phyloP scores from a whole-genome alignment of 2,888 invertebrate species.

The Trichogramma evanescens region DNA sequence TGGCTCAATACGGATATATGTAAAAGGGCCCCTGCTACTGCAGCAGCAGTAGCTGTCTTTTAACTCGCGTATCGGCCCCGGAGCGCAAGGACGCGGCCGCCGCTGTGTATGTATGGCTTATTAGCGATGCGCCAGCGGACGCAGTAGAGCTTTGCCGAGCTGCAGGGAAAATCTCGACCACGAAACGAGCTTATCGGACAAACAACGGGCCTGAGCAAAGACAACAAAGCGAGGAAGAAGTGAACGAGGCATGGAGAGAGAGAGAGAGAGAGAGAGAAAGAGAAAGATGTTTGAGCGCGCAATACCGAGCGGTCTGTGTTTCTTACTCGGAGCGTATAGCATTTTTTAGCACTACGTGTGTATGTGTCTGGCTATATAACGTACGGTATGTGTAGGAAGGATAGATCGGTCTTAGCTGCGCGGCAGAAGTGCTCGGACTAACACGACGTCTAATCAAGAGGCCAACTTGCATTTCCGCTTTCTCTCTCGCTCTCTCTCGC shows the following conservation, averaged over 20 bases:
- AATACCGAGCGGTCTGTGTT: too few relatives aligned
- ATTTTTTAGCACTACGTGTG: conserved; percentile 13
- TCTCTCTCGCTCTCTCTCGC: too few relatives aligned
- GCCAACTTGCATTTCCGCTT: conserved; percentile 13
- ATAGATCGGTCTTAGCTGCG: too few relatives aligned
- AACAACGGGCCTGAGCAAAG: conserved; percentile 14
- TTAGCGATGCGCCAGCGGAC: conserved; percentile 27
- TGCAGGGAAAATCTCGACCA: neutral
- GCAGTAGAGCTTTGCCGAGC: too few relatives aligned
- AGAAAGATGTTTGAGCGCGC: too few relatives aligned
- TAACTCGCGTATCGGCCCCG: too few relatives aligned
- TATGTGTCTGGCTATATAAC: conserved; percentile 14
- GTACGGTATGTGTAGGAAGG: too few relatives aligned
- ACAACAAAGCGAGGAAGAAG: conserved; percentile 8
- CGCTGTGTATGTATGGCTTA: conserved; percentile 17
- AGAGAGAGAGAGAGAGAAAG: conserved; percentile 2
- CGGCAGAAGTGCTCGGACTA: too few relatives aligned
- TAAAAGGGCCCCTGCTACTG: too few relatives aligned
- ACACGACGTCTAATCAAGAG: conserved; percentile 19
- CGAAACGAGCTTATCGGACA: conserved; percentile 25
- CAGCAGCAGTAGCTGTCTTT: too few relatives aligned
- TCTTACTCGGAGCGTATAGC: neutral
- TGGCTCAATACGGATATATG: too few relatives aligned
- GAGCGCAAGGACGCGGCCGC: neutral
- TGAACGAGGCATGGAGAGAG: neutral